phyloP scores from a whole-genome alignment of 2,113 vertebrate species.

The Psilopogon haemacephalus region DNA sequence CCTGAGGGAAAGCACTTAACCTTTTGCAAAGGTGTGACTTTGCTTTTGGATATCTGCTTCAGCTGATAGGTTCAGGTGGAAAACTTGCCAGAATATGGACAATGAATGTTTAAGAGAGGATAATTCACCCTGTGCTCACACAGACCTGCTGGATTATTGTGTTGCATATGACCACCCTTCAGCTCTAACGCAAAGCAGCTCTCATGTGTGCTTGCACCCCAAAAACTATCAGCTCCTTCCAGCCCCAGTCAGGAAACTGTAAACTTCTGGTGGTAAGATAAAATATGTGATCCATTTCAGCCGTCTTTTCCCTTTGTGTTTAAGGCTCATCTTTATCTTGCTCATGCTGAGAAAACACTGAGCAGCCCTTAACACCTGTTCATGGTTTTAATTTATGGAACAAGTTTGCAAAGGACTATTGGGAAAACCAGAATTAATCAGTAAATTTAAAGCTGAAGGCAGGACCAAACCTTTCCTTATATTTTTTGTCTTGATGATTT shows the following conservation, averaged over 20 bases:
- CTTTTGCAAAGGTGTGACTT: constrained; percentile 7
- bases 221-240: background rate
- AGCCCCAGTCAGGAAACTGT: background rate
- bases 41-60: background rate
- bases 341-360: background rate
- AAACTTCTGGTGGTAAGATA: background rate
- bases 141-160: background rate
- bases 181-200: background rate
- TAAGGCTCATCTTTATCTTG: background rate
- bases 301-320: background rate
- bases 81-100: background rate
- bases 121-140: background rate
- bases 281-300: background rate
- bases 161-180: background rate
- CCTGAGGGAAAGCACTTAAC: background rate
- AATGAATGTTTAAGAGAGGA: background rate
- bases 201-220: background rate
- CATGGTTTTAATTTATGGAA: background rate
- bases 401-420: background rate
- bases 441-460: background rate
- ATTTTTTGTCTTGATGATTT: background rate
- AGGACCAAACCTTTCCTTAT: background rate
- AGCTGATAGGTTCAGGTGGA: background rate
- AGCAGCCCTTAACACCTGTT: background rate
- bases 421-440: background rate